phyloP scores from a whole-genome alignment of 2,797 vertebrate species.

The Hoplostethus atlanticus region DNA sequence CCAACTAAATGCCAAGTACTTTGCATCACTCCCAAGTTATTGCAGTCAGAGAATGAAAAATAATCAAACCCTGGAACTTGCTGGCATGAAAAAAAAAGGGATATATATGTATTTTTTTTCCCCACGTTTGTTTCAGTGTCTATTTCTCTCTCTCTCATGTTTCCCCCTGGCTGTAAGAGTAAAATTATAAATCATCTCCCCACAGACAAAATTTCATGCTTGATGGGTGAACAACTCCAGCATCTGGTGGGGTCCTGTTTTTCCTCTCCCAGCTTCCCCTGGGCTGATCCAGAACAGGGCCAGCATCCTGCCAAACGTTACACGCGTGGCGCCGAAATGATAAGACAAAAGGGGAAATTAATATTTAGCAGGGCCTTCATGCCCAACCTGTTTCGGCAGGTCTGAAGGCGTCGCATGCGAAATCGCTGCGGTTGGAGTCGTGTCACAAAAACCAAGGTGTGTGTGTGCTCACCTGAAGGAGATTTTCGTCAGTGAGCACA shows the following conservation, averaged over 20 bases:
- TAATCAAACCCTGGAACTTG: slow-evolving; percentile 70
- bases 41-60: slow-evolving; percentile 61
- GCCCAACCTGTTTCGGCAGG: slow-evolving; percentile 13
- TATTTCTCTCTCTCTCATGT: slow-evolving; percentile 17
- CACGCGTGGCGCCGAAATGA: slow-evolving; percentile 67
- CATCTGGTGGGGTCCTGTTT: slow-evolving; percentile 81
- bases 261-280: slow-evolving; percentile 59
- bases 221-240: slow-evolving; percentile 80
- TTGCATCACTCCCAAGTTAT: slow-evolving; percentile 30
- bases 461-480: slow-evolving; percentile 52
- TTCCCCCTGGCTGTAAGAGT: slow-evolving; percentile 67
- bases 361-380: slow-evolving; percentile 50
- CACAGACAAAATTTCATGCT: slow-evolving; percentile 84
- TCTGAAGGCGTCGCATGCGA: slow-evolving; percentile 25
- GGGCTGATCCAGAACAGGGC: slow-evolving; percentile 59
- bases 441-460: slow-evolving; percentile 59
- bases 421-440: slow-evolving; percentile 52
- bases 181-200: slow-evolving; percentile 85
- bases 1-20: slow-evolving; percentile 45
- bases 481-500: slow-evolving; percentile 43
- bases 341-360: slow-evolving; percentile 60
- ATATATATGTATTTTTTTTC: slow-evolving; percentile 38
- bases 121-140: slow-evolving; percentile 18
- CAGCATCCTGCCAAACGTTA: slow-evolving; percentile 70
- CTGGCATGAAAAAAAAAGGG: slow-evolving; percentile 42